A percentile compares a stretch with the other conserved stretches of the same genome.
Conservation (phyloP, 2,113 vertebrate species). For the Lucifuga dentata region DNA sequence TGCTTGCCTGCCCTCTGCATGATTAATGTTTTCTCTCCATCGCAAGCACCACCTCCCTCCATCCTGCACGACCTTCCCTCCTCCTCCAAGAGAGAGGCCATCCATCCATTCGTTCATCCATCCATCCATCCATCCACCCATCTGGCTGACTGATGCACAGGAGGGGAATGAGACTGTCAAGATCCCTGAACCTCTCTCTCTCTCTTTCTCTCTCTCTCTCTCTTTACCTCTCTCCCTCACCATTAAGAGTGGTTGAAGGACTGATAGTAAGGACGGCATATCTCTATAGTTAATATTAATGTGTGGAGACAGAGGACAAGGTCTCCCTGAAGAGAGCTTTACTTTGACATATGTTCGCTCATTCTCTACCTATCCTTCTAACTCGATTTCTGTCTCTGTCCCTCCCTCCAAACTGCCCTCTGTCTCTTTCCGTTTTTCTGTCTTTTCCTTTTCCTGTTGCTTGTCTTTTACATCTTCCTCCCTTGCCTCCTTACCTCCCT, state of each 20-base stretch:
- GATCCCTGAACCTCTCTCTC: slow-evolving; percentile 75
- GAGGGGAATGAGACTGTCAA: slow-evolving; percentile 78
- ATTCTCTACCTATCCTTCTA: slow-evolving; percentile 56
- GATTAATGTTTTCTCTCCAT: slow-evolving; percentile 76
- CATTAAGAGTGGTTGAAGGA: slow-evolving; percentile 69
- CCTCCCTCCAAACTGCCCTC: neutral
- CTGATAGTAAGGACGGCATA: slow-evolving; percentile 68
- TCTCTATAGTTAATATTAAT: slow-evolving; percentile 78
- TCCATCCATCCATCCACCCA: slow-evolving; percentile 73
- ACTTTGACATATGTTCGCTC: slow-evolving; percentile 72
- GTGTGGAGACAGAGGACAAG: slow-evolving; percentile 74
- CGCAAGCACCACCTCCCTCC: slow-evolving; percentile 67
- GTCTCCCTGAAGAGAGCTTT: slow-evolving; percentile 72
- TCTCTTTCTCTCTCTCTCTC: slow-evolving; percentile 40
- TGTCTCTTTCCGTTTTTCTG: neutral
- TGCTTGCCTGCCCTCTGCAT: slow-evolving; percentile 62
- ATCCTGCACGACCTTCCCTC: slow-evolving; percentile 75
- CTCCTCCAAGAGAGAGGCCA: slow-evolving; percentile 67
- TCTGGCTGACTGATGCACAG: slow-evolving; percentile 75
- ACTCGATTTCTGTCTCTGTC: slow-evolving; percentile 48
- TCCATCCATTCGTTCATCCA: slow-evolving; percentile 70
- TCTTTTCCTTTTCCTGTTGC: slow-evolving; percentile 38
- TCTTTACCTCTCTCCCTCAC: slow-evolving; percentile 16
- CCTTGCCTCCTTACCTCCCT: neutral
- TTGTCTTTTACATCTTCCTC: slow-evolving; percentile 18